Base-by-base conservation (phyloP, 2,113 vertebrate genomes). In the Eulemur rufifrons region DNA sequence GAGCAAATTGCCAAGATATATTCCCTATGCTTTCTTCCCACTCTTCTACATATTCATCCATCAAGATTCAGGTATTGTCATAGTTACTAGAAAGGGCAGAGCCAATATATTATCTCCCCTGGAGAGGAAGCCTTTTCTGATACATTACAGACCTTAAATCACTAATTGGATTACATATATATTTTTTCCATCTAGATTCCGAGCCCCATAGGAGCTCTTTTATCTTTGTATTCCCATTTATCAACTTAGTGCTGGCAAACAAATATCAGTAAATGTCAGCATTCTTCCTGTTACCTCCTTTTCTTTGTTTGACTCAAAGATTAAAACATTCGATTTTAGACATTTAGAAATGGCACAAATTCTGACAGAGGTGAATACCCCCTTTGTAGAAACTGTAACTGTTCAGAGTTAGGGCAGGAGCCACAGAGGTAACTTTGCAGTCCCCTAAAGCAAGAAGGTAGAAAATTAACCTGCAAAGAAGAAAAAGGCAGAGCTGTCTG, bases 221-320 rank as follows among this genome's bases (percentile, higher is more conserved):
- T 50, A 80, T 85, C 52, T 89, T 85, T 89, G 45, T 42, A 42
- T 42, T 11, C 8, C 34, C 73, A 39, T 29, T 59, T 59, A 68
- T 85, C 39, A 73, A 85, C 7, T 66, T 61, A 78, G 64, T 52
- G 68, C 56, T 54, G 66, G 23, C 64, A 74, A 95, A 81, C 17
- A 86, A 66, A 25, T 76, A 74, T 82, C 74, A 94, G 74, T 76
- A 91, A 73, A 94, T 52, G n/a, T 86, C 47, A 93, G 74, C 34
- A 81, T 34, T 39, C 56, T 66, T 85, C 64, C 25, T 94, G 39
- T 90, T 74, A 80, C 9, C 23, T 68, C 80, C 56, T 56, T 73
- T 25, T 80, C 81, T 54, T 73, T 89, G 56, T 80, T 64, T 50
- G 81, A 96, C 18, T 90, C 45, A 86, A 96, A 88, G n/a, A 84